Evolutionary conservation across 2,113 vertebrate genomes (phyloP), one percentile per base, ranked within the genome.

Genomic region (Oceanites oceanicus): DNA sequence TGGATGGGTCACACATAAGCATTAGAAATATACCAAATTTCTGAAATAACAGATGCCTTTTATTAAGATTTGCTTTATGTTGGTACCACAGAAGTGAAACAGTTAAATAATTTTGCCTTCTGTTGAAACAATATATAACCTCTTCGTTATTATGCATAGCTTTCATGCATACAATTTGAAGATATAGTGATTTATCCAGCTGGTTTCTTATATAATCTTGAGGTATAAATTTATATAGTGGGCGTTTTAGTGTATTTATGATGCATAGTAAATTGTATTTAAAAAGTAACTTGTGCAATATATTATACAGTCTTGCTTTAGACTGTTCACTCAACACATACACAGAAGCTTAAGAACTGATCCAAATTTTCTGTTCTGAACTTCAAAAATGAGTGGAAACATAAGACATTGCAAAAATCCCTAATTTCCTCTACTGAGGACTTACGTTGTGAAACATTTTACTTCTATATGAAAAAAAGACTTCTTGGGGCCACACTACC

Each of bases 191-290:
- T 96, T 97, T 94, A 97, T 86, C 74, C 88, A 94, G 36, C 67
- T 97, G 80, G 75, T 91, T 95, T 84, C 88, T 95, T 96, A 92
- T 62, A 93, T 94, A 96, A 95, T 94, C 70, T 93, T 85, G 85
- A 92, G 34, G 29, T 95, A 91, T 94, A 91, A 95, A 95, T 92
- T 96, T 96, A 78, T 90, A 73, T 70, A 83, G 84, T 94, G 74
- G 72, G 80, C 80, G 49, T 93, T 96, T 92, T 92, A 96, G 66
- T 56, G 53, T 85, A 93, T 96, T 96, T 96, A 94, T 96, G 90
- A 92, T 94, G 61, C 78, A 85, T 66, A 90, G 83, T 96, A 95
- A 94, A 96, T 90, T 87, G 70, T 92, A 79, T 94, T 96, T 97
- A 75, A 91, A 96, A 95, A 92, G 74, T 95, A 96, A 94, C 73